Evolutionary conservation across 2,888 invertebrate genomes (phyloP), one percentile per base, ranked within the genome.

Genomic region (Linyphia triangularis): DNA sequence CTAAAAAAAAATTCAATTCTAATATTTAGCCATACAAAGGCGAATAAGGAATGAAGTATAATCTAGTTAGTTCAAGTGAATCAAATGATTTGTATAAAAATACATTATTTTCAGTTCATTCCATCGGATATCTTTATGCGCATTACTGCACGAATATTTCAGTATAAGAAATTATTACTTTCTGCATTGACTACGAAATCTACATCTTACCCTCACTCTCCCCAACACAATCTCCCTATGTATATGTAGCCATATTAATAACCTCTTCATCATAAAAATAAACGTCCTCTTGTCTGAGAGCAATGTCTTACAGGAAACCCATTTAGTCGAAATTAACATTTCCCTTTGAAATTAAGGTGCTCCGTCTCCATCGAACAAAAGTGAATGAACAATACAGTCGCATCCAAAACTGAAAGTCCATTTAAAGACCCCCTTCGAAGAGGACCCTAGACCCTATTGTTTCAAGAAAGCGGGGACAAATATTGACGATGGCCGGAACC

Each of bases 311-410:
- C 63, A 61, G 43, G 22, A 63, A 70, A 82, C 70, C 51, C 82
- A 82, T 82, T 82, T 82, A 82, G 82, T 82, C 82, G 70, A 82
- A 82, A 82, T 82, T 82, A 82, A 82, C 72, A 82, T 82, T 82
- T 82, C 72, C 82, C 40, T 82, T 82, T 72, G 82, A 73, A 82
- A 82, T 82, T 82, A 82, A 72, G 81, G 82, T 43, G 22, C 72
- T 30, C 28, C 51, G 51, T 30, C 37, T 28, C 16, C 37, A 24
- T 57, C n/a, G 26, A 22, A 81, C 81, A 70, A 81, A 69, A 30
- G 63, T 24, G 69, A 69, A 70, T 16, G 57, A 79, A 81, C 81
- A 69, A 69, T 40, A 70, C 63, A 67, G 79, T 28, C n/a, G 51
- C 69, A 37, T 51, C 51, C 51, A 19, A 6, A 10, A 75, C 67